Evolutionary conservation across 2,797 vertebrate species (phyloP), one percentile per base, ranked within the genome.

Genomic region (Anguilla marmorata): DNA sequence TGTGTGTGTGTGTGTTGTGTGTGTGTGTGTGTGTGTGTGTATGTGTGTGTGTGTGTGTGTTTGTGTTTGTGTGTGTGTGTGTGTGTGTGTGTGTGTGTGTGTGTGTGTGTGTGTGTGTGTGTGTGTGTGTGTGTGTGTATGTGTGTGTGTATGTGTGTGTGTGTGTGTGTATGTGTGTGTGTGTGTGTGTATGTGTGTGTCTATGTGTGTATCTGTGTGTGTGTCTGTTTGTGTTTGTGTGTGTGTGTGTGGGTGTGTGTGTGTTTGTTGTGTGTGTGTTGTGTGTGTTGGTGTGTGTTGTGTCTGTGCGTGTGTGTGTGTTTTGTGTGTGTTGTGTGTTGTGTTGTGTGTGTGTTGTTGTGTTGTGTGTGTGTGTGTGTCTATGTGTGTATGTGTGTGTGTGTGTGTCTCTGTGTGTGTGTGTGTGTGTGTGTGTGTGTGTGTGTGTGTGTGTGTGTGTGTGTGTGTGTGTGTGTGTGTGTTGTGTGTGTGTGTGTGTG

Each of bases 61-160:
- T 3, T 69, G 4, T 85, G 16, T 58, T 14, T 85, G 11, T 69
- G 66, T 69, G 27, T 30, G 27, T 69, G 8, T 69, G 66, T 69
- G 5, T 69, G 5, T 69, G 66, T 69, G 50, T 11, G 50, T 11
- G 50, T 41, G 50, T 52, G 50, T 52, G 50, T 52, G 58, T 63
- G 58, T 63, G 58, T 19, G 19, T 16, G 58, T 60, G 58, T 63
- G 0, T 52, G 0, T 52, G 2, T 11, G 0, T 14, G 0, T 56
- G 12, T 56, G 12, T 52, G 50, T 50, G 7, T 69, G n/a, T 69
- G 9, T 30, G n/a, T 69, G n/a, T 69, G 66, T 69, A n/a, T 69
- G 66, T 69, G 66, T 69, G 66, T 85, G 30, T 60, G 52, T 85
- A n/a, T n/a, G n/a, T n/a, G n/a, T n/a, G n/a, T n/a, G n/a, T 50